These are phyloP conservation scores for Capitulum mitella DNA, from an alignment of 2,888 invertebrate species.

Conservation along the genomic window DNA sequence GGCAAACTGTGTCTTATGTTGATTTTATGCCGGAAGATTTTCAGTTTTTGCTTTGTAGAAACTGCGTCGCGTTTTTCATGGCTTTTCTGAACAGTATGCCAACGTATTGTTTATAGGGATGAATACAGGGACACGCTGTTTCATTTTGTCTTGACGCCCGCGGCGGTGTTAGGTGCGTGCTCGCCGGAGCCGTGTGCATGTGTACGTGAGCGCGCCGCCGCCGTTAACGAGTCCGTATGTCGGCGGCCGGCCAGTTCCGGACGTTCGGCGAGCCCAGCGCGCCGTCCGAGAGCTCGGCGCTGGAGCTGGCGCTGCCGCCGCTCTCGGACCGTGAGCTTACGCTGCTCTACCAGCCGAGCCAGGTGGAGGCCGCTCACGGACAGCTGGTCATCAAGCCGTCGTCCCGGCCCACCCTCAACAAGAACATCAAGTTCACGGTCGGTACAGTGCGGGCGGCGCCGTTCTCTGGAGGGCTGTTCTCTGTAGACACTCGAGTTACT, in stretches of 20 bases:
- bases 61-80: no score
- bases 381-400: slow-evolving; percentile 10
- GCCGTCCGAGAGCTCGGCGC: not conserved
- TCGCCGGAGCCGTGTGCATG: no score
- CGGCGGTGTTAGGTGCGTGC: no score
- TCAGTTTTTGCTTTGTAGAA: no score
- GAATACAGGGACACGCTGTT: no score
- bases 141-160: no score
- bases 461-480: not conserved
- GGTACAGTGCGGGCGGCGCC: not conserved
- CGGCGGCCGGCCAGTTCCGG: not conserved
- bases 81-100: no score
- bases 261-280: not conserved
- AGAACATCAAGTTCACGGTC: not conserved
- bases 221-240: not conserved
- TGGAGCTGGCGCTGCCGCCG: not conserved
- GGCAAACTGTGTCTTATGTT: no score
- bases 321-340: not conserved
- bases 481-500: no score
- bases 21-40: no score
- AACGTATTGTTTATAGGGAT: no score
- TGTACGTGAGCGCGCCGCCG: not conserved
- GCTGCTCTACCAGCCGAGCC: not conserved
- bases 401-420: not conserved
- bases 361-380: not conserved